Base-by-base conservation (phyloP, 2,113 vertebrate species). In the Mellivora capensis region DNA sequence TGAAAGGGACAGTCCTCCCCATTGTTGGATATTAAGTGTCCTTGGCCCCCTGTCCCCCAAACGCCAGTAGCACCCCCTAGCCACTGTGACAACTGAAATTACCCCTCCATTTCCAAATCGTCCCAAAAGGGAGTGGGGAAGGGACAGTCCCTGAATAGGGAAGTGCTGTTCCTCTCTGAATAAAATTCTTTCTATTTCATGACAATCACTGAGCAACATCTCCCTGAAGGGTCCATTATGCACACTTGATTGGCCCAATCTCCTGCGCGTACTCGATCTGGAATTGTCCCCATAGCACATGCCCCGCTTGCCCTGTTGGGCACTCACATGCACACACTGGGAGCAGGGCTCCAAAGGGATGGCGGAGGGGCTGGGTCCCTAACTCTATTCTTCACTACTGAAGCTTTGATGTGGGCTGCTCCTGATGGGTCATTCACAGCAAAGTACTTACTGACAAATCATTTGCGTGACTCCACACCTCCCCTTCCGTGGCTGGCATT, bases 351-450 rank as follows among this genome's bases (percentile, higher is more conserved):
- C 62, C 64, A 21, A 37, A 21, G 44, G 4, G 44, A 72, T 72
- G 31, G 64, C 27, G 59, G 85, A 97, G 94, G 87, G 95, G 80
- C 97, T 93, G 90, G 8, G 7, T 89, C 89, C 97, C 92, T 91
- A 91, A 74, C 90, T 96, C 93, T 64, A 37, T 37, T n/a, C 72
- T 87, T 94, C 87, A 15, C 25, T 61, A 72, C 59, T 2, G 92
- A 98, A 96, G 96, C 97, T 98, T 97, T 97, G 1, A 77, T 54
- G 88, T 96, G 97, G 96, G 98, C 98, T 96, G 98, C 96, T 96
- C 85, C 97, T 34, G 83, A 95, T 90, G 96, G 94, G 98, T 97
- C 93, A 82, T 90, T 98, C 87, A 0, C 94, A 74, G 94, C 87
- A 76, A 85, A 93, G 96, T 79, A 1, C 96, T 97, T 96, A 77